These are phyloP conservation scores for Triplophysa yarkandensis DNA, from an alignment of 2,797 vertebrate species.

Conservation along the genomic window DNA sequence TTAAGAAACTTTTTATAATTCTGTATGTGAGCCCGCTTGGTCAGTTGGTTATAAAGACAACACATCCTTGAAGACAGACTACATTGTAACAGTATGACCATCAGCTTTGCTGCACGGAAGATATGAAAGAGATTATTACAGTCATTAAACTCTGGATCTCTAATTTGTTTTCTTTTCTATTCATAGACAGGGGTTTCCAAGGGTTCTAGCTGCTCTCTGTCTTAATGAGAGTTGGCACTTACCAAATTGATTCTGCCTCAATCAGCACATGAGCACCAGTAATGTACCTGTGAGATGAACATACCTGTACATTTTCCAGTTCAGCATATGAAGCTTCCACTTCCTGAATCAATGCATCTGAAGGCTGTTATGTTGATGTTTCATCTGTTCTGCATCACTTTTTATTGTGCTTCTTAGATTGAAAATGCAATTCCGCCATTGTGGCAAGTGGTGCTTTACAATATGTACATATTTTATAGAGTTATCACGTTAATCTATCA, in stretches of 20 bases:
- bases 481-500: slow-evolving; percentile 65
- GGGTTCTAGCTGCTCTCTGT: slow-evolving; percentile 76
- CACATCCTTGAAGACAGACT: background rate
- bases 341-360: slow-evolving; percentile 44
- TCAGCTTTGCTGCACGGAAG: background rate
- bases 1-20: background rate
- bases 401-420: slow-evolving; percentile 29
- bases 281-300: slow-evolving; percentile 52
- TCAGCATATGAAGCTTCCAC: slow-evolving; percentile 48
- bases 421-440: slow-evolving; percentile 64
- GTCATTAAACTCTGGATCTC: slow-evolving; percentile 28
- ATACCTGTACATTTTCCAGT: slow-evolving; percentile 46
- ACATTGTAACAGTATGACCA: background rate
- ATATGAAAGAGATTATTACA: background rate
- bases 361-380: slow-evolving; percentile 47
- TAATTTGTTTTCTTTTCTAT: slow-evolving; percentile 12
- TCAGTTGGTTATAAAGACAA: background rate
- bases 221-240: slow-evolving; percentile 61
- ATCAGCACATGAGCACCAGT: slow-evolving; percentile 54
- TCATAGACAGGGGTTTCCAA: slow-evolving; percentile 73
- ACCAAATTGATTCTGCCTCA: slow-evolving; percentile 28
- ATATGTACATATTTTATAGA: slow-evolving; percentile 80
- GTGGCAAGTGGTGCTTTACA: slow-evolving; percentile 66
- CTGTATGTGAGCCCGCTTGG: background rate
- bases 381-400: slow-evolving; percentile 19